phyloP scores from a whole-genome alignment of 2,888 invertebrate species.

The Chloroclysta siterata region DNA sequence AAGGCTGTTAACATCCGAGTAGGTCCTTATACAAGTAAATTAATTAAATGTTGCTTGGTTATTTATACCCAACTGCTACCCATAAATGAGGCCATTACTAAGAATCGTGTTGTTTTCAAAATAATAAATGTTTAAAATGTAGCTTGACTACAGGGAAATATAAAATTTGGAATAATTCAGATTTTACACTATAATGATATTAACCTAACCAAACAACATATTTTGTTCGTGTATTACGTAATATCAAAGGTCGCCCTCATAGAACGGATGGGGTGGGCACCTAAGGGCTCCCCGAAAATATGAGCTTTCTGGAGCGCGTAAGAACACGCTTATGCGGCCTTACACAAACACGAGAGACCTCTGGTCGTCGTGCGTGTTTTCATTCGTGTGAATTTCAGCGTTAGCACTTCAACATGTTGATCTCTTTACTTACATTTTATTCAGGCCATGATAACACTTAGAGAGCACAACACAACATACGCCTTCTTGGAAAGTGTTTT shows the following conservation, averaged over 20 bases:
- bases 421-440: neutral
- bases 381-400: neutral
- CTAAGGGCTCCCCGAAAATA: slow-evolving; percentile 7
- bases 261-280: slow-evolving; percentile 5
- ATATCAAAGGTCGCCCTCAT: slow-evolving; percentile 2
- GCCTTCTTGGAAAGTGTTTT: no score
- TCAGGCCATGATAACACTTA: neutral
- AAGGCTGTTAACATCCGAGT: slow-evolving; percentile 28
- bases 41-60: slow-evolving; percentile 30
- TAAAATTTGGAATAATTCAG: neutral
- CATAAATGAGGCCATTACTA: slow-evolving; percentile 27
- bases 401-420: neutral
- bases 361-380: neutral
- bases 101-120: slow-evolving; percentile 24
- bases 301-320: neutral
- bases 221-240: slow-evolving; percentile 4
- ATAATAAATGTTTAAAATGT: slow-evolving; percentile 18
- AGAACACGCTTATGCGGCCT: slow-evolving; percentile 1
- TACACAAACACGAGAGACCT: neutral
- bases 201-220: slow-evolving; percentile 9
- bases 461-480: neutral
- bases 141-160: neutral
- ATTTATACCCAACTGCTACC: slow-evolving; percentile 26
- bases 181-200: neutral
- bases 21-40: slow-evolving; percentile 30